Evolutionary conservation across 2,888 invertebrate species (phyloP), one percentile per base, ranked within the genome.

Genomic region (Heliothis peltigera): DNA sequence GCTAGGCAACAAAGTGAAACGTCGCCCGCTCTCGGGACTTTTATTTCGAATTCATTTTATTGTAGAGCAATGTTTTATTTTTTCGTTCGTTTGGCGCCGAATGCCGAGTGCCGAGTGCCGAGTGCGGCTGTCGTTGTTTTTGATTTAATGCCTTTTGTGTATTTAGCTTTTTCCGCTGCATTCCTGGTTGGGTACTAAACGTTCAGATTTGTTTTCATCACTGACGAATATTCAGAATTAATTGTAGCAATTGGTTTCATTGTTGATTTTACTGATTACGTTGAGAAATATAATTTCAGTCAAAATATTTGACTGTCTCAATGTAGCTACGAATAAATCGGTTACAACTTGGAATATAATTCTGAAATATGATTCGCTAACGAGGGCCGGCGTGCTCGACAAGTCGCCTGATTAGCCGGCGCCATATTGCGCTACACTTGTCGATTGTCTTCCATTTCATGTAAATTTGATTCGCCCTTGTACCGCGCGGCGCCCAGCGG

Each of bases 61-160:
- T 66, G 65, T 48, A 43, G 35, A 42, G 48, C 39, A 25, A 51
- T 17, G 32, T 61, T 75, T 63, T 28, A 60, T 39, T 77, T 52
- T 32, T 77, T 54, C 53, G 25, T 39, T 35, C 25, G 35, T 32
- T 25, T 21, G 17, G 25, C 1, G 18, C 7, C 28, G 35, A 39
- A 47, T 21, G 59, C n/a, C 42, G 39, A n/a, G 19, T 42, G 49
- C 25, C 52, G 52, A 35, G 48, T 6, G 62, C 39, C 21, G 73
- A 65, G 63, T 51, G 65, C 60, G 48, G 32, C 61, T 64, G 65
- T 56, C 61, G 43, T 43, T 47, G 58, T 58, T 57, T 39, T 61
- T 80, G 80, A 70, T 77, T 73, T 64, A 77, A 66, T 66, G 54
- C 46, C 46, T 65, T 55, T 69, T 69, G 61, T 59, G 64, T 59